Conservation (phyloP, 2,113 vertebrate species). For the Phaetusa simplex region DNA sequence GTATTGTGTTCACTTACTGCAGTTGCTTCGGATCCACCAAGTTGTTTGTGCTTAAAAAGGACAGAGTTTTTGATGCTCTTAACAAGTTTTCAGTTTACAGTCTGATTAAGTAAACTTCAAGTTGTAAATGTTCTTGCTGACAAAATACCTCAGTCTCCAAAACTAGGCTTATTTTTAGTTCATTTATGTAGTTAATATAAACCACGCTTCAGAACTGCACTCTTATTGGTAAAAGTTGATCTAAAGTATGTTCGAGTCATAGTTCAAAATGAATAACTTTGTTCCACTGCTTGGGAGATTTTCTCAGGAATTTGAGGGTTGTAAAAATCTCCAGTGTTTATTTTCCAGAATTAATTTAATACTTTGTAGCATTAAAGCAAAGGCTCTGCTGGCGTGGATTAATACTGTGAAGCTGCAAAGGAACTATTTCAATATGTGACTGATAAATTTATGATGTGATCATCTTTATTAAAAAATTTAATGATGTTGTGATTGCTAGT, state of each 20-base stretch:
- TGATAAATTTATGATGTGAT: not conserved
- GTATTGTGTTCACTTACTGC: slow-evolving; percentile 63
- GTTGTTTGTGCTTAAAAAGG: not conserved
- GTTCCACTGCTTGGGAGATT: not conserved
- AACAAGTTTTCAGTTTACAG: not conserved
- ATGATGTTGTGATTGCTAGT: not conserved
- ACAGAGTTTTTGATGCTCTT: not conserved
- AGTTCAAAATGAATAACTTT: not conserved
- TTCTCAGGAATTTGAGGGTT: not conserved
- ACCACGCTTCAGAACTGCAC: not conserved
- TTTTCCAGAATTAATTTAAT: not conserved
- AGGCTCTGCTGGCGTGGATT: not conserved
- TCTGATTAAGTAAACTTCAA: not conserved
- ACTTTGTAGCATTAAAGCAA: not conserved
- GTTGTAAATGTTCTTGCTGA: not conserved
- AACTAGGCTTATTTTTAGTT: not conserved
- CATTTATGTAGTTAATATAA: not conserved
- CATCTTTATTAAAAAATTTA: not conserved
- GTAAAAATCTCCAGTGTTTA: not conserved
- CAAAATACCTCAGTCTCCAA: not conserved
- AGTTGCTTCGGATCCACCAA: not conserved
- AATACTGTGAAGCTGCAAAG: not conserved
- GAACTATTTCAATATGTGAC: not conserved
- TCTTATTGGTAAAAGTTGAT: not conserved
- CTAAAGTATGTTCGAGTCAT: not conserved